A percentile compares a stretch with the other conserved stretches of the same genome.
These are phyloP conservation scores for Sycophila texana DNA, from an alignment of 2,888 invertebrate species.

Conservation along the genomic window DNA sequence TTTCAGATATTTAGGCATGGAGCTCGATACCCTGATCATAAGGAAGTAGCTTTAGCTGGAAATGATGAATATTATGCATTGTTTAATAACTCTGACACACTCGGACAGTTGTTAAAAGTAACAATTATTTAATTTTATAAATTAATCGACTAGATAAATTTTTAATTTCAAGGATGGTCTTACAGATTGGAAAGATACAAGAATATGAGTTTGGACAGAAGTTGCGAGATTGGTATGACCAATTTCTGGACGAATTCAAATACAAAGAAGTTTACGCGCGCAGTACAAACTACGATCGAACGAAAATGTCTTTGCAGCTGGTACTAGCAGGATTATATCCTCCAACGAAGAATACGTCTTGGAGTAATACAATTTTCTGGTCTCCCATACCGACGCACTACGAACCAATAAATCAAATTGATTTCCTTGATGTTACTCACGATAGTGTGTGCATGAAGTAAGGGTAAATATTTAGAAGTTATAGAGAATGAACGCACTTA, in stretches of 20 bases:
- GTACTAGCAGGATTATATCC: constrained; percentile 84
- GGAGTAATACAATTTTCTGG: constrained; percentile 80
- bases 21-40: no score
- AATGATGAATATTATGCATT: constrained; percentile 76
- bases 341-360: constrained; percentile 77
- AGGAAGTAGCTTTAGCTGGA: constrained; percentile 71
- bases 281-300: constrained; percentile 84
- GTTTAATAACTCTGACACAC: constrained; percentile 74
- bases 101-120: no score
- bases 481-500: no score
- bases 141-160: no score
- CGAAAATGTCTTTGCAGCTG: constrained; percentile 84
- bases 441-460: no score
- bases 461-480: no score
- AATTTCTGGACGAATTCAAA: constrained; percentile 76
- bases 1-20: constrained; percentile 61
- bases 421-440: constrained; percentile 53
- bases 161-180: no score
- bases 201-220: constrained; percentile 77
- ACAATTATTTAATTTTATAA: no score
- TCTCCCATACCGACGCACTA: constrained; percentile 78
- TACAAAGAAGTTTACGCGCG: constrained; percentile 72
- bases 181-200: constrained; percentile 77
- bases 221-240: constrained; percentile 76
- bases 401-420: constrained; percentile 10